These are phyloP conservation scores for Glyptemys insculpta DNA, from an alignment of 2,797 vertebrate genomes.

Conservation along the genomic window DNA sequence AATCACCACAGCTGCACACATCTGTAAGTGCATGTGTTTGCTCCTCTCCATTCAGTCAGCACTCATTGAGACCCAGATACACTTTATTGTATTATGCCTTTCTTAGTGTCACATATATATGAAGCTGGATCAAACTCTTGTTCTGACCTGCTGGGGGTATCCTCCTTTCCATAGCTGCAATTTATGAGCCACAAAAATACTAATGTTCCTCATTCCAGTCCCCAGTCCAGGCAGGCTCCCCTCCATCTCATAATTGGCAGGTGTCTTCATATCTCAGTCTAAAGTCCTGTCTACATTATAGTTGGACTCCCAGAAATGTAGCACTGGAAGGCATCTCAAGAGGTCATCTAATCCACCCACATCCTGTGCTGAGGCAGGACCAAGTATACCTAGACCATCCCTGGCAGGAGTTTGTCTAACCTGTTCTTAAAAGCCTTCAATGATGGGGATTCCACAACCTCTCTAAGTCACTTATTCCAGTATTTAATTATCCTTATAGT, in stretches of 20 bases:
- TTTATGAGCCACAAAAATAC: not conserved
- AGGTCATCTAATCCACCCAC: not conserved
- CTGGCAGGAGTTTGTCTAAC: not conserved
- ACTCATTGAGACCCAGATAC: not conserved
- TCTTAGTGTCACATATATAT: not conserved
- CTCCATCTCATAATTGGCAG: not conserved
- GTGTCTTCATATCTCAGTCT: not conserved
- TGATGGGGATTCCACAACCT: not conserved
- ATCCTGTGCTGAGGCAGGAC: not conserved
- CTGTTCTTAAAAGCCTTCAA: not conserved
- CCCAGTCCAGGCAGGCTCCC: not conserved
- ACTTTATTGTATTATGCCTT: accelerated
- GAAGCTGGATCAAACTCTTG: not conserved
- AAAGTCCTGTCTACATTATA: not conserved
- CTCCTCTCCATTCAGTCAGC: not conserved
- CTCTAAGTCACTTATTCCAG: not conserved
- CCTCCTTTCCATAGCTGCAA: not conserved
- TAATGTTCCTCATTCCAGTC: not conserved
- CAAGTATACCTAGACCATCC: not conserved
- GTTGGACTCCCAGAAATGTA: not conserved
- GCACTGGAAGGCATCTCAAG: not conserved
- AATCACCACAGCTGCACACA: not conserved
- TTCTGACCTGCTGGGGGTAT: not conserved
- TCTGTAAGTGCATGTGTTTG: not conserved
- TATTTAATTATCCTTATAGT: not conserved